Evolutionary conservation across 2,888 invertebrate species (phyloP).

Genomic region (Macrophya alboannulata): DNA sequence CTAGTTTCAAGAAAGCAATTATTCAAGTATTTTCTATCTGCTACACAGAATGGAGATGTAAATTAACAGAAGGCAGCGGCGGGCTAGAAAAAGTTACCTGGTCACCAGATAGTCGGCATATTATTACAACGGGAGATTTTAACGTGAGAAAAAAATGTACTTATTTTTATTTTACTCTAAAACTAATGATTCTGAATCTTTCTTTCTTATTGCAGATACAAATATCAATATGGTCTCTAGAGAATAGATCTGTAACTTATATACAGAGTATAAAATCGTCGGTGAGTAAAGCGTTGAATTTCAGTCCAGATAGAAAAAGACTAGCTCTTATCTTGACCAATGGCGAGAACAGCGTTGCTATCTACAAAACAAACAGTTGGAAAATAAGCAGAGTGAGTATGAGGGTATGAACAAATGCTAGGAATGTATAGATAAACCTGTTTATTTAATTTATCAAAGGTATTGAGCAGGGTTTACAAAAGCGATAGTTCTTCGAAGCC

Average conservation of each 20-base stretch:
- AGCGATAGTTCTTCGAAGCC: constrained; percentile 57
- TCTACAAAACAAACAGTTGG: constrained; percentile 75
- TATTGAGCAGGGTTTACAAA: background rate
- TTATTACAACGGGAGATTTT: constrained; percentile 81
- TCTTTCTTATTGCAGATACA: constrained; percentile 70
- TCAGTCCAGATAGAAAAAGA: constrained; percentile 69
- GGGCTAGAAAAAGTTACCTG: constrained; percentile 81
- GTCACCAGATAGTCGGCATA: constrained; percentile 81
- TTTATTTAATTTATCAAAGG: background rate
- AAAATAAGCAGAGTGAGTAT: constrained; percentile 74
- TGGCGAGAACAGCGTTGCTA: constrained; percentile 71
- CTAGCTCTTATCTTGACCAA: constrained; percentile 71
- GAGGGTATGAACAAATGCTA: background rate
- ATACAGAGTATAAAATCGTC: constrained; percentile 75
- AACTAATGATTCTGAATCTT: background rate
- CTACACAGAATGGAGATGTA: constrained; percentile 82
- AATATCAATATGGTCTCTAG: constrained; percentile 74
- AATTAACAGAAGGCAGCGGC: constrained; percentile 81
- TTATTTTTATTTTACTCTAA: background rate
- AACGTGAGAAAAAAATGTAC: constrained; percentile 73
- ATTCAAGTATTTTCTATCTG: constrained; percentile 81
- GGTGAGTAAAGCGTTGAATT: constrained; percentile 66
- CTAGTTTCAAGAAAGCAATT: constrained; percentile 71
- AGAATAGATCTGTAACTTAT: constrained; percentile 67
- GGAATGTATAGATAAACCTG: background rate